Evolutionary conservation across 2,113 vertebrate genomes (phyloP), one percentile per base, ranked within the genome.

Genomic region (Xenopus borealis): DNA sequence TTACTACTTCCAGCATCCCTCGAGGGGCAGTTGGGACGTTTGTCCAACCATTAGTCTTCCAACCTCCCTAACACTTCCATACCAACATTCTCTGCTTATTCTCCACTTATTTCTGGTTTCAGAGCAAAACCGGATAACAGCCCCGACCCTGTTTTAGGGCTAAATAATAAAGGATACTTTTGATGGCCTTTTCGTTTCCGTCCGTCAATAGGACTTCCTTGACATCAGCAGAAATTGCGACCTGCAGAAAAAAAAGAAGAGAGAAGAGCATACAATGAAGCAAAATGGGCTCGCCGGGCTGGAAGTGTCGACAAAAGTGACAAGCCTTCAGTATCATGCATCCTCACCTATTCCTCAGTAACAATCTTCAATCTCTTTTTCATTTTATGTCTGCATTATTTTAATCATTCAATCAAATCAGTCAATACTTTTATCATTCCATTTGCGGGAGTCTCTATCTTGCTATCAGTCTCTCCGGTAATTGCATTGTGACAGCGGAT

Each of bases 381-480:
- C 94, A 96, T 98, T 98, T 97, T 94, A 98, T 95, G 96, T 99
- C 95, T 99, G 97, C 97, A 98, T 99, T 99, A 99, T 99, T 99
- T 98, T 98, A 99, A 99, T 99, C 97, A 99, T 98, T 98, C 96
- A 98, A 98, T 98, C 96, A 99, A 98, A 99, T 99, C 97, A 99
- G 97, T 99, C 97, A 99, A 99, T 99, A 99, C 96, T 99, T 99
- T 98, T 99, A 98, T 99, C 97, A 97, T 95, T 94, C 94, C 93
- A 95, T 94, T 95, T 95, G 94, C 91, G 95, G 96, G 95, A 94
- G 95, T 94, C 95, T 94, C 96, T 99, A 99, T 99, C 96, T 99
- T 98, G 96, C 97, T 96, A 99, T 99, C 97, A 95, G 95, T 98
- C 97, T 98, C 96, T 98, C 97, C 93, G 90, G 97, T 99, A 99